A percentile compares a stretch with the other conserved stretches of the same genome.
Evolutionary conservation across 1,140 invertebrate genomes (phyloP).

Genomic region (Zeugodacus cucurbitae): DNA sequence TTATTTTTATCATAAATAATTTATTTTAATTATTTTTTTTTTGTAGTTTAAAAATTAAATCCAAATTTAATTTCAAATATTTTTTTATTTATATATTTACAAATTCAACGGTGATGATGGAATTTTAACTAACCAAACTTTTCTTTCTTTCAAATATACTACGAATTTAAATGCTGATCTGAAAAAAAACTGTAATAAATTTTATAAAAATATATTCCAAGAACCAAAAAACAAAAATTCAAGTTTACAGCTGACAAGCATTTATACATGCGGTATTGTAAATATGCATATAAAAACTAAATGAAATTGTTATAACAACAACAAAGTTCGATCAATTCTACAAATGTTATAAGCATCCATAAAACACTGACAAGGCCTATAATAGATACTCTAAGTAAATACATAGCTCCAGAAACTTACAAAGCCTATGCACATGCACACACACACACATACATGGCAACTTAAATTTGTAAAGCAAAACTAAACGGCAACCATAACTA

Average conservation of each 20-base stretch:
- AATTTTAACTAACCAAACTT: neutral
- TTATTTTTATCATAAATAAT: too few species aligned
- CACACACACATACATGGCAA: neutral
- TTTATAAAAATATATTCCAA: neutral
- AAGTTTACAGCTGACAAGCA: neutral
- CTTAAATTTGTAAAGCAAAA: neutral
- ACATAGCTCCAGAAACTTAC: too few species aligned
- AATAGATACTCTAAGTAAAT: too few species aligned
- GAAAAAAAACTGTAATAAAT: neutral
- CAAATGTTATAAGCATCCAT: too few species aligned
- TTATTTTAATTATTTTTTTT: too few species aligned
- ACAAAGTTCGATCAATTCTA: neutral
- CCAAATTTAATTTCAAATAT: too few species aligned
- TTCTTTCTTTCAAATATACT: neutral
- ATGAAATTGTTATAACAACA: neutral
- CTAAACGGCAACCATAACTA: too few species aligned
- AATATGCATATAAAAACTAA: neutral
- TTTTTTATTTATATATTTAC: too few species aligned
- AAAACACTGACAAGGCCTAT: too few species aligned
- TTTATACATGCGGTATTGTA: neutral
- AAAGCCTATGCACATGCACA: neutral
- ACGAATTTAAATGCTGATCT: neutral
- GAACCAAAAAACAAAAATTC: neutral
- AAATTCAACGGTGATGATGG: too few species aligned
- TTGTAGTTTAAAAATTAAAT: too few species aligned